Evolutionary conservation across 2,888 invertebrate species (phyloP).

Genomic region (Lepidocyrtinus sp.): DNA sequence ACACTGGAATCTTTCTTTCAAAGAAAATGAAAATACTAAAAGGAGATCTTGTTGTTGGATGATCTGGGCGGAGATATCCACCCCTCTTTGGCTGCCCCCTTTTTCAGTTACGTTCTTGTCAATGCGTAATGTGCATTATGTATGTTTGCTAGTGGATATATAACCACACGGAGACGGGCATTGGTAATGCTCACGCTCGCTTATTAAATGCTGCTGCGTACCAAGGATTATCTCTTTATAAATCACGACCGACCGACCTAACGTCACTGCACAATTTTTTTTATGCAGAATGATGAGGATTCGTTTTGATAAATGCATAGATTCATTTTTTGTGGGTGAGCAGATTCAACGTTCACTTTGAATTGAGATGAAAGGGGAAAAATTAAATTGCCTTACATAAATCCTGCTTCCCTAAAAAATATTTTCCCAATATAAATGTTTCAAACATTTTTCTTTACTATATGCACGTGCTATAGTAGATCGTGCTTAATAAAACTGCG

Average conservation of each 20-base stretch:
- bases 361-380: no score
- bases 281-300: neutral
- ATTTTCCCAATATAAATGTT: neutral
- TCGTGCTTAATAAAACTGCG: neutral
- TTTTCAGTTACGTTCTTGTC: slow-evolving; percentile 43
- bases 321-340: neutral
- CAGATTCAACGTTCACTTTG: neutral
- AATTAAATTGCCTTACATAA: no score
- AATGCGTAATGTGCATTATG: slow-evolving; percentile 15
- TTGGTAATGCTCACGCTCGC: slow-evolving; percentile 15
- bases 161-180: neutral
- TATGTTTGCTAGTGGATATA: neutral
- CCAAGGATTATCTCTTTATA: neutral
- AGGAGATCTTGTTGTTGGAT: slow-evolving; percentile 45
- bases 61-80: slow-evolving; percentile 62
- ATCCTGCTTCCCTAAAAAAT: no score
- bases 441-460: neutral
- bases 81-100: slow-evolving; percentile 57
- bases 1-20: neutral
- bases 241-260: neutral
- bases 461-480: slow-evolving; percentile 7
- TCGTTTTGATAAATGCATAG: neutral
- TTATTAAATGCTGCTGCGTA: slow-evolving; percentile 13
- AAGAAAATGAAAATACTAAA: slow-evolving; percentile 7
- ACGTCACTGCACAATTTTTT: neutral